These are phyloP conservation scores for Athrips mouffetella DNA, from an alignment of 2,888 invertebrate species.

Conservation along the genomic window DNA sequence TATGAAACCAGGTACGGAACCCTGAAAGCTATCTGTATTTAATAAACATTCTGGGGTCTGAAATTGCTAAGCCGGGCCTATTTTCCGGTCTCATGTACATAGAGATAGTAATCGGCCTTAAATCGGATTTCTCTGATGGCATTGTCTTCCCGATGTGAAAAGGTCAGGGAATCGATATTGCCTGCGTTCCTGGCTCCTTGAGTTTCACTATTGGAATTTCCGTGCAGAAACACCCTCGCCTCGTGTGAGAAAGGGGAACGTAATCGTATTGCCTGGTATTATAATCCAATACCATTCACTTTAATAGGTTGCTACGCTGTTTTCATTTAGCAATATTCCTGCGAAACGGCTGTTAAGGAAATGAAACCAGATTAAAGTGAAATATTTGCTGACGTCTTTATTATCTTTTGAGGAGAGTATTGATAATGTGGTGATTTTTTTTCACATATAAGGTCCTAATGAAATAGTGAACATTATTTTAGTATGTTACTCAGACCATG, in stretches of 20 bases:
- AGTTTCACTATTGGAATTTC: slow-evolving; percentile 35
- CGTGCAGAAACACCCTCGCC: slow-evolving; percentile 22
- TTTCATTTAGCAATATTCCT: slow-evolving; percentile 15
- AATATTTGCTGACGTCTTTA: neutral
- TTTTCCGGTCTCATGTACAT: slow-evolving; percentile 36
- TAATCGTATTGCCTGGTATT: slow-evolving; percentile 22
- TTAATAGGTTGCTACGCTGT: slow-evolving; percentile 15
- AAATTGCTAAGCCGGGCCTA: slow-evolving; percentile 19
- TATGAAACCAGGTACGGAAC: too few relatives aligned
- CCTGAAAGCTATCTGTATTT: too few relatives aligned
- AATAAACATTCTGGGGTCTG: too few relatives aligned
- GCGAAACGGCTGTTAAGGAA: neutral
- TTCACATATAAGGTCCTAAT: too few relatives aligned
- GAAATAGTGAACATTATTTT: too few relatives aligned
- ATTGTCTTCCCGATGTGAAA: slow-evolving; percentile 26
- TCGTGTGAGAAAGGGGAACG: slow-evolving; percentile 18
- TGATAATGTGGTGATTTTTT: too few relatives aligned
- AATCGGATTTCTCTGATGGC: slow-evolving; percentile 34
- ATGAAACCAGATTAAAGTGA: neutral
- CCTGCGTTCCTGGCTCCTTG: slow-evolving; percentile 20
- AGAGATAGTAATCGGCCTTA: slow-evolving; percentile 26
- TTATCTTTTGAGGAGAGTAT: neutral
- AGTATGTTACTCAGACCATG: too few relatives aligned
- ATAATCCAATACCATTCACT: slow-evolving; percentile 21
- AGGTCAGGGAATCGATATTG: slow-evolving; percentile 26